Conservation (phyloP, 2,888 invertebrate genomes). For the Copidosoma aretas region DNA sequence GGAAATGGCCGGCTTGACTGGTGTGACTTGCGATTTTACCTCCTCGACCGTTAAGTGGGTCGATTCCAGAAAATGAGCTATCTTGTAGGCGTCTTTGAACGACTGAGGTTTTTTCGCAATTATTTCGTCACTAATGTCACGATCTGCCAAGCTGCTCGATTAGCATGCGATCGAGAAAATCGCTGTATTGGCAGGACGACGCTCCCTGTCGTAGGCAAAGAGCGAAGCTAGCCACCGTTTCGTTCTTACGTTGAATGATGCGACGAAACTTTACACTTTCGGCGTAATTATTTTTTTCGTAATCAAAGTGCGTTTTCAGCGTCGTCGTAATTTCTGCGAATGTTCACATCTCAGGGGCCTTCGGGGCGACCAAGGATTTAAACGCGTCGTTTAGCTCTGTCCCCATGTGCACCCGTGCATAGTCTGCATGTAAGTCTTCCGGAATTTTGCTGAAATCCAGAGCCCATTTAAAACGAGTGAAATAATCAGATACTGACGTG, state of each 20-base stretch:
- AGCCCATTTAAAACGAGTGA: constrained; percentile 33
- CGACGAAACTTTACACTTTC: constrained; percentile 37
- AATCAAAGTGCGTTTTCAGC: constrained; percentile 28
- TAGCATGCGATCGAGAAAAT: constrained; percentile 35
- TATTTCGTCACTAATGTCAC: constrained; percentile 37
- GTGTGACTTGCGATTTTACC: background rate
- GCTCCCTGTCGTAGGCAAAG: constrained; percentile 35
- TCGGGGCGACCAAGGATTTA: constrained; percentile 27
- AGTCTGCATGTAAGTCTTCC: background rate
- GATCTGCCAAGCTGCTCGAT: constrained; percentile 31
- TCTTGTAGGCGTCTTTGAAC: constrained; percentile 30
- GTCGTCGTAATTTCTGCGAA: constrained; percentile 15
- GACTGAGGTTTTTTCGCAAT: constrained; percentile 30
- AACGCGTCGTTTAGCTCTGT: constrained; percentile 30
- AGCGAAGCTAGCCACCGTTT: constrained; percentile 32
- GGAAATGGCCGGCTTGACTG: background rate
- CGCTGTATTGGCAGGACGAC: constrained; percentile 33
- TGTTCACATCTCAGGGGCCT: constrained; percentile 8
- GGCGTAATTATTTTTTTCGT: constrained; percentile 32
- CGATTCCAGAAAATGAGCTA: constrained; percentile 33
- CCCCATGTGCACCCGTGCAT: constrained; percentile 5
- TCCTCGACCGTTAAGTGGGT: constrained; percentile 6
- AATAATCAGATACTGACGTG: constrained; percentile 27
- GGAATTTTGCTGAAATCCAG: constrained; percentile 25
- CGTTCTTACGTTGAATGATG: constrained; percentile 26